Evolutionary conservation across 2,797 vertebrate genomes (phyloP).

Genomic region (Trachops cirrhosus): DNA sequence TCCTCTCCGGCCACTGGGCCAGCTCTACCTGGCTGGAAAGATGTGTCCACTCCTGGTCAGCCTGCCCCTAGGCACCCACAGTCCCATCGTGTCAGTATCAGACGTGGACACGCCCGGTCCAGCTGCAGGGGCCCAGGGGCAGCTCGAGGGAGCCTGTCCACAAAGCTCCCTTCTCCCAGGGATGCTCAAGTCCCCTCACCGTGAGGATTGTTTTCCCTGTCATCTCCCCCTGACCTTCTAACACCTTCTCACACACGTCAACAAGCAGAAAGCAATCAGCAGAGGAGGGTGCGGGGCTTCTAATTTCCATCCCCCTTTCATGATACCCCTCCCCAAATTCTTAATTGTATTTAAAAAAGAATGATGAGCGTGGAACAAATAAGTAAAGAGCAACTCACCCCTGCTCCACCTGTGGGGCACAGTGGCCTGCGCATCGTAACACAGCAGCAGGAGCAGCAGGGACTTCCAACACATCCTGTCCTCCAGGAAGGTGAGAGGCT

Average conservation of each 20-base stretch:
- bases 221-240: not conserved
- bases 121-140: not conserved
- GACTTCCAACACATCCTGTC: constrained; percentile 81
- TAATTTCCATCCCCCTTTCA: not conserved
- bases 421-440: constrained; percentile 79
- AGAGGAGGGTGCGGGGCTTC: not conserved
- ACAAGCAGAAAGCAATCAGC: not conserved
- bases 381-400: constrained; percentile 80
- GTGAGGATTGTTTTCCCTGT: not conserved
- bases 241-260: not conserved
- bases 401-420: constrained; percentile 81
- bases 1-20: not conserved
- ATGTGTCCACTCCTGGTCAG: not conserved
- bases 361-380: not conserved
- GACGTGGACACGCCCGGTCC: not conserved
- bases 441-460: constrained; percentile 82
- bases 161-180: not conserved
- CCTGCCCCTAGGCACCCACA: not conserved
- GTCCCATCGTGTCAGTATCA: not conserved
- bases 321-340: not conserved
- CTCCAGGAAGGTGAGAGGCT: constrained; percentile 26
- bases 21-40: not conserved
- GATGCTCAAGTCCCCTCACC: not conserved
- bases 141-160: not conserved
- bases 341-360: not conserved